These are phyloP conservation scores for Adela reaumurella DNA, from an alignment of 2,888 invertebrate species.

Conservation along the genomic window DNA sequence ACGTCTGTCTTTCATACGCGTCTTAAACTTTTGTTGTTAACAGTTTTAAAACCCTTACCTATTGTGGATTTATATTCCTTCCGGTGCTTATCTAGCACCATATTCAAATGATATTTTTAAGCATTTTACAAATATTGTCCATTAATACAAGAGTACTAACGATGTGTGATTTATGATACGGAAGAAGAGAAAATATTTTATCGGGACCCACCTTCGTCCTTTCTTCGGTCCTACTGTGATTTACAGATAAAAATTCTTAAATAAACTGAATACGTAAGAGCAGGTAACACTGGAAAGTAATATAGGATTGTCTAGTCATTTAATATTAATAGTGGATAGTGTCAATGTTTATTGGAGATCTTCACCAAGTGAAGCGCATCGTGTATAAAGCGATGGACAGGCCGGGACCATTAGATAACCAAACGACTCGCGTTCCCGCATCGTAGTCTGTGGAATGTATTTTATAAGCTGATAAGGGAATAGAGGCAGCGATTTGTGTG, in stretches of 20 bases:
- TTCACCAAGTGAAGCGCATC: not conserved
- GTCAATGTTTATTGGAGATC: not conserved
- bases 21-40: no score
- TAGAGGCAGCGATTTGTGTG: not conserved
- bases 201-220: not conserved
- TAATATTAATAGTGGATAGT: not conserved
- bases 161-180: not conserved
- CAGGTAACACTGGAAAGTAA: not conserved
- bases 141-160: not conserved
- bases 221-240: not conserved
- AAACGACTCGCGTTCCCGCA: no score
- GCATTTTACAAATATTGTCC: not conserved
- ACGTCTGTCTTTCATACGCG: no score
- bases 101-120: not conserved
- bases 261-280: not conserved
- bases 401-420: not conserved
- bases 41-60: no score
- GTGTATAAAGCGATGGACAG: not conserved
- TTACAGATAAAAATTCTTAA: not conserved
- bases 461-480: not conserved
- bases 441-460: not conserved
- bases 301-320: not conserved
- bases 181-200: not conserved
- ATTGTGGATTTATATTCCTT: not conserved
- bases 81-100: not conserved